phyloP scores from a whole-genome alignment of 2,113 vertebrate species.

The Zingel zingel region DNA sequence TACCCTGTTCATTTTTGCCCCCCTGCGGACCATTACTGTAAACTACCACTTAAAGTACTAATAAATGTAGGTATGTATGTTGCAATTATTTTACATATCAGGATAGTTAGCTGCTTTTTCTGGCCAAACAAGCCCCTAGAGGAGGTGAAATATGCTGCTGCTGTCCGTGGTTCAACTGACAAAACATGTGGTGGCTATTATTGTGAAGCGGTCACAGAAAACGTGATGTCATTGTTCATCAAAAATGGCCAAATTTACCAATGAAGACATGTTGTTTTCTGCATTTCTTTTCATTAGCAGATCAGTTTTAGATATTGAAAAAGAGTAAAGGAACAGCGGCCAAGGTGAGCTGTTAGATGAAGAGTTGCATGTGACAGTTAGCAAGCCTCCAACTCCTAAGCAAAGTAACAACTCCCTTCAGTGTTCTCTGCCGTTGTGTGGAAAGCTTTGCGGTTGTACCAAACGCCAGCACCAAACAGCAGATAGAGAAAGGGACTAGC shows the following conservation, averaged over 20 bases:
- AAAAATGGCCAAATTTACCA: too few species aligned
- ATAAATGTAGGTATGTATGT: slow-evolving; percentile 21
- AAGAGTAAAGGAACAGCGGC: too few species aligned
- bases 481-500: neutral
- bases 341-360: too few species aligned
- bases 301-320: neutral
- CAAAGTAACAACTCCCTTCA: neutral
- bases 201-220: too few species aligned
- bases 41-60: slow-evolving; percentile 23
- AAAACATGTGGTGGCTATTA: too few species aligned
- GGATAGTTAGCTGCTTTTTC: neutral
- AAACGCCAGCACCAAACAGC: neutral
- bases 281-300: neutral
- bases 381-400: neutral
- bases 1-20: neutral
- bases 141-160: slow-evolving; percentile 1
- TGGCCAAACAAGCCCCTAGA: slow-evolving; percentile 2
- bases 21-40: slow-evolving; percentile 1
- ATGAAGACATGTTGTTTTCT: neutral
- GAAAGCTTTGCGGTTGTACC: neutral
- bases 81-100: neutral
- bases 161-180: neutral
- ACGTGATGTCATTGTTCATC: too few species aligned
- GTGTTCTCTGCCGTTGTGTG: neutral
- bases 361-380: neutral